phyloP scores from a whole-genome alignment of 2,113 vertebrate species.

The Gasterosteus nipponicus region DNA sequence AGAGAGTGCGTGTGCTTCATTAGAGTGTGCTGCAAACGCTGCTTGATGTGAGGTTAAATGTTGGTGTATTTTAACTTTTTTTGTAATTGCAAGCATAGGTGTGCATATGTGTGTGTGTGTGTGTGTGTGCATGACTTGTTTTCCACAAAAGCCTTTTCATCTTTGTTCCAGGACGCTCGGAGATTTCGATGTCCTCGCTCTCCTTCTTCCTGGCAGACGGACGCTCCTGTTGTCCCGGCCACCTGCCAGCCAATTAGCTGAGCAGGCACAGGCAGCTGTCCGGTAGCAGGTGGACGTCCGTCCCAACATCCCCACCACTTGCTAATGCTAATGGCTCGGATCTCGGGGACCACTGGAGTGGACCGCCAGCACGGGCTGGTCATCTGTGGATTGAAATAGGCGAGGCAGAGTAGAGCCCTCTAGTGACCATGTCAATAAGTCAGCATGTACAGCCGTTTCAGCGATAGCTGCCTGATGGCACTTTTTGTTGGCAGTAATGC shows the following conservation, averaged over 20 bases:
- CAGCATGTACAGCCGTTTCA: background rate
- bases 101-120: background rate
- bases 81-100: slow-evolving; percentile 18
- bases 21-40: slow-evolving; percentile 28
- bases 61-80: slow-evolving; percentile 11
- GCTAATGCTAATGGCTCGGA: slow-evolving; percentile 76
- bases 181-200: slow-evolving; percentile 65
- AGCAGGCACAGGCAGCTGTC: slow-evolving; percentile 75
- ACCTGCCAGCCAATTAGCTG: slow-evolving; percentile 81
- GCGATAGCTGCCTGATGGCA: background rate
- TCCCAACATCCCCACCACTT: slow-evolving; percentile 67
- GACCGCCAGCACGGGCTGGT: slow-evolving; percentile 43
- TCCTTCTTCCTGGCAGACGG: slow-evolving; percentile 54
- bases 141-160: slow-evolving; percentile 69
- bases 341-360: slow-evolving; percentile 59
- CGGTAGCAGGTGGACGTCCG: slow-evolving; percentile 74
- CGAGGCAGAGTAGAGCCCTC: background rate
- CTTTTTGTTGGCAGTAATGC: background rate
- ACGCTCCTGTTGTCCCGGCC: slow-evolving; percentile 56
- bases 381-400: slow-evolving; percentile 52
- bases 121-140: slow-evolving; percentile 36
- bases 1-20: slow-evolving; percentile 10
- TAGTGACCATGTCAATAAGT: background rate
- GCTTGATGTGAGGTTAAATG: slow-evolving; percentile 12
- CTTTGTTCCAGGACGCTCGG: slow-evolving; percentile 58